Percentiles rank a stretch among this genome's conserved stretches.
These are phyloP conservation scores for Drosophila bunnanda DNA, from an alignment of 2,888 invertebrate species.

Conservation along the genomic window DNA sequence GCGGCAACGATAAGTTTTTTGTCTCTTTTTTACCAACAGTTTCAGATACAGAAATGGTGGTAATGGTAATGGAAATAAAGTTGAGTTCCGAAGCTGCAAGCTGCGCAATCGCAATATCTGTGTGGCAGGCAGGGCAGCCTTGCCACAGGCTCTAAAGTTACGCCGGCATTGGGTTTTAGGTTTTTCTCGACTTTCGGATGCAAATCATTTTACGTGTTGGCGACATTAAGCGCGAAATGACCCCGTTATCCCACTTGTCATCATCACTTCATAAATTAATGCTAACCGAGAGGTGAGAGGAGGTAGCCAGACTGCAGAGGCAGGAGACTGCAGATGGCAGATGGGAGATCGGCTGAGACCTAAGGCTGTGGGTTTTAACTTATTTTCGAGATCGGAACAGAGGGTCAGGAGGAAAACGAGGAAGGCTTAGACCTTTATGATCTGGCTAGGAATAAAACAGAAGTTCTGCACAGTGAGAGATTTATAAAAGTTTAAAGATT, in stretches of 20 bases:
- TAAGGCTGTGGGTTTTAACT: conserved; percentile 24
- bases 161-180: conserved; percentile 63
- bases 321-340: conserved; percentile 6
- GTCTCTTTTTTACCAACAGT: conserved; percentile 24
- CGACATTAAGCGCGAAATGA: conserved; percentile 82
- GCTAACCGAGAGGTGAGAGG: conserved; percentile 46
- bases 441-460: conserved; percentile 24
- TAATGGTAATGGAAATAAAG: conserved; percentile 40
- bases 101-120: conserved; percentile 30
- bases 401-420: no score
- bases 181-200: conserved; percentile 62
- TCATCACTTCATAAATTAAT: conserved; percentile 82
- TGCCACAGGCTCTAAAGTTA: conserved; percentile 74
- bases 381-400: conserved; percentile 1
- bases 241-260: conserved; percentile 83
- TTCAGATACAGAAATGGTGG: conserved; percentile 8
- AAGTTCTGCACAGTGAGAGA: conserved; percentile 12
- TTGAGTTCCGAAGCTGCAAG: conserved; percentile 18
- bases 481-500: neutral
- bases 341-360: no score
- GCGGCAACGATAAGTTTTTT: conserved; percentile 70
- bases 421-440: neutral
- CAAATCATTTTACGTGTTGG: conserved; percentile 82
- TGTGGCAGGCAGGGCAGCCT: conserved; percentile 57
- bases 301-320: conserved; percentile 25